These are phyloP conservation scores for Lytechinus pictus DNA, from an alignment of 35 echinoderm and acorn worm genomes.

Conservation along the genomic window DNA sequence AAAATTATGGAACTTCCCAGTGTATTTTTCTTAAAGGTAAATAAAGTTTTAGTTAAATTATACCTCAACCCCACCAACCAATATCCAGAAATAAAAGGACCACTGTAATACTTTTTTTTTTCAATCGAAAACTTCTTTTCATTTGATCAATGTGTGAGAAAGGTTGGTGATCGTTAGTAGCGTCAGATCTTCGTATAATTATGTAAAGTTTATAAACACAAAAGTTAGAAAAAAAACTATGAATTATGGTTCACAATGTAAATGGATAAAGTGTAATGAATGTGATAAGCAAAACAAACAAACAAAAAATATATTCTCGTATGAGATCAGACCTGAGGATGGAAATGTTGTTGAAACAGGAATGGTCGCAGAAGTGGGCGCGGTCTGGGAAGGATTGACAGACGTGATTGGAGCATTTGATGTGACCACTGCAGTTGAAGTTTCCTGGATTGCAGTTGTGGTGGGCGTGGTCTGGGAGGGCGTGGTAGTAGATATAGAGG, in stretches of 20 bases:
- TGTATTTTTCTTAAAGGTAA: too few relatives aligned
- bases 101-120: too few relatives aligned
- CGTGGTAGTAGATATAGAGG: not conserved
- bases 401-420: not conserved
- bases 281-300: not conserved
- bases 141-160: too few relatives aligned
- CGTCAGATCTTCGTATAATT: too few relatives aligned
- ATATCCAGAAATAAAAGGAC: too few relatives aligned
- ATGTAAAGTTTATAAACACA: too few relatives aligned
- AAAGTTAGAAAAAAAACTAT: too few relatives aligned
- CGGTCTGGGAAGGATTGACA: not conserved
- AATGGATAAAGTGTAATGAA: not conserved
- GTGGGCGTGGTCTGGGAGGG: not conserved
- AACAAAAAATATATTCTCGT: not conserved
- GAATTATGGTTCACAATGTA: not conserved
- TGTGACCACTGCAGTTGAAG: not conserved
- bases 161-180: too few relatives aligned
- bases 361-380: not conserved
- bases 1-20: too few relatives aligned
- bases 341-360: not conserved
- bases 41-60: too few relatives aligned
- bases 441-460: not conserved
- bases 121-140: too few relatives aligned
- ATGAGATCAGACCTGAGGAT: not conserved
- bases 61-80: too few relatives aligned